A percentile compares a stretch with the other conserved stretches of the same genome.
Conservation (phyloP, 2,888 invertebrate species). For the Latrodectus hesperus region DNA sequence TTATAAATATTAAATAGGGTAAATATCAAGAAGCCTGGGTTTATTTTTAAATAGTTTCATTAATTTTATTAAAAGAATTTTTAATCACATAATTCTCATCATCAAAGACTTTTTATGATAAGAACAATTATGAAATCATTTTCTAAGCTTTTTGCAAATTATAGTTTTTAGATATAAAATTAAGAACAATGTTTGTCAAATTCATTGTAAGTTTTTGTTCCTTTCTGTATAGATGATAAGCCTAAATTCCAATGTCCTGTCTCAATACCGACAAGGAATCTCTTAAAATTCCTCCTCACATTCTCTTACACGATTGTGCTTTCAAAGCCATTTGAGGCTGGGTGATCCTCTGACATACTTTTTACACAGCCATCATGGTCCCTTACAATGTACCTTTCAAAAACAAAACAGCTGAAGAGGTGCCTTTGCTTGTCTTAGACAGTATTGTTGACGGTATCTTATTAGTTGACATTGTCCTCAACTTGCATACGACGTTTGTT, state of each 20-base stretch:
- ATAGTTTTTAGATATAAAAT: no score
- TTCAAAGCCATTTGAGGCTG: slow-evolving; percentile 98
- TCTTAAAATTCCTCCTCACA: slow-evolving; percentile 99
- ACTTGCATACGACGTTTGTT: slow-evolving; percentile 99
- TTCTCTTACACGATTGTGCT: slow-evolving; percentile 99
- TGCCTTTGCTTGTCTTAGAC: slow-evolving; percentile 92
- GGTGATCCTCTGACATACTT: slow-evolving; percentile 99
- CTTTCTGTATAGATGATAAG: slow-evolving; percentile 87
- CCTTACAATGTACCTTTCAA: slow-evolving; percentile 99
- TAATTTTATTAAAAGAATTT: no score
- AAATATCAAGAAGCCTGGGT: no score
- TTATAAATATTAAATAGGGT: no score
- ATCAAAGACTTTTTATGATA: no score
- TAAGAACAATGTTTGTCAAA: no score
- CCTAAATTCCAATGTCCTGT: slow-evolving; percentile 97
- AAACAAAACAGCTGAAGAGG: slow-evolving; percentile 98
- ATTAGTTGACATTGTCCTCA: slow-evolving; percentile 99
- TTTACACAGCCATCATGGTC: slow-evolving; percentile 98
- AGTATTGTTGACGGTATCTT: slow-evolving; percentile 99
- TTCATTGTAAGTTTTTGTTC: not conserved
- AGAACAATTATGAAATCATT: no score
- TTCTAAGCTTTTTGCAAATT: no score
- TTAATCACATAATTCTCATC: no score
- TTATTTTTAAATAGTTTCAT: no score
- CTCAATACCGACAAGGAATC: slow-evolving; percentile 99